Conservation (phyloP, 1,140 invertebrate genomes). For the Anastrepha ludens region DNA sequence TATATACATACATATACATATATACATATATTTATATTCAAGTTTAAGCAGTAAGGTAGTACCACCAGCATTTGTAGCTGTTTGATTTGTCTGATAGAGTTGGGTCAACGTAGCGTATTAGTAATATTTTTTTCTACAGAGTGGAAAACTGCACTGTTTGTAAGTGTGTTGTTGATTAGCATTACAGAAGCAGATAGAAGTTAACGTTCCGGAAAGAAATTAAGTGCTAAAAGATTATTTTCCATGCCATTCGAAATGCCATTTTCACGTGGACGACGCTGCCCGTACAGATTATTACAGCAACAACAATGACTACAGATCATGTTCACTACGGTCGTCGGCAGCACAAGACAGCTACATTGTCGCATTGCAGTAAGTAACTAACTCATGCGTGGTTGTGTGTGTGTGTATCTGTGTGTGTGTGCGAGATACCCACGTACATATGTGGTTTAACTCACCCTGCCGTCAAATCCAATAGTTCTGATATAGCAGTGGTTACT, state of each 20-base stretch:
- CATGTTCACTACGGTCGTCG: not conserved
- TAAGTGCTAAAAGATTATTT: conserved; percentile 56
- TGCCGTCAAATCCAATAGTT: no score
- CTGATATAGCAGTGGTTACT: no score
- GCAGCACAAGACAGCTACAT: not conserved
- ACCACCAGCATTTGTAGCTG: conserved; percentile 12
- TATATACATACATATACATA: not conserved
- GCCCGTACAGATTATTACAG: not conserved
- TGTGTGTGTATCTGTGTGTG: not conserved
- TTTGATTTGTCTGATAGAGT: not conserved
- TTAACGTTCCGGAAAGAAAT: conserved; percentile 55
- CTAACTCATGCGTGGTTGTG: not conserved
- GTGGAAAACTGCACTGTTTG: not conserved
- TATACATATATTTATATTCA: not conserved
- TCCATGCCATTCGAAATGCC: conserved; percentile 19
- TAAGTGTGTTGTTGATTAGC: conserved; percentile 34
- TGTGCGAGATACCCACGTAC: not conserved
- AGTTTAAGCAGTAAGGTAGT: conserved; percentile 14
- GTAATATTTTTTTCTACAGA: conserved; percentile 8
- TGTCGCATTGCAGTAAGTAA: conserved; percentile 30
- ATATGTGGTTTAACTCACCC: no score
- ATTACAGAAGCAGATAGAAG: conserved; percentile 54
- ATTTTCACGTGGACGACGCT: not conserved
- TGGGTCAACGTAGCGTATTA: not conserved
- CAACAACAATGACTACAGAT: not conserved